Evolutionary conservation across 2,888 invertebrate species (phyloP).

Genomic region (Junonia oenone): DNA sequence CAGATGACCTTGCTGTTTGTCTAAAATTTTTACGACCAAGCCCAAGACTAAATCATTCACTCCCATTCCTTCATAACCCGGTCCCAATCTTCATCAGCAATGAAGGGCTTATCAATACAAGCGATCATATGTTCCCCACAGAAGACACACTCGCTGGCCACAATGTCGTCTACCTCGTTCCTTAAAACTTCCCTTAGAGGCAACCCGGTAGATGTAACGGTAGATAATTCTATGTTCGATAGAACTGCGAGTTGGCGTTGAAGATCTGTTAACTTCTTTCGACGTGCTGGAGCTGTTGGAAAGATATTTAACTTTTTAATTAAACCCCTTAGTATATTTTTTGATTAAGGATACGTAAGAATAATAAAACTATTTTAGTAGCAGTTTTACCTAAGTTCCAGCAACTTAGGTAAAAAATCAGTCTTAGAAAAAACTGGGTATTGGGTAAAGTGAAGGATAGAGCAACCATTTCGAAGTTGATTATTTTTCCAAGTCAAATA

Average conservation of each 20-base stretch:
- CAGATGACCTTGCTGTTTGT: no score
- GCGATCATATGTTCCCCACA: constrained; percentile 96
- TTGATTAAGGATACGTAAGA: no score
- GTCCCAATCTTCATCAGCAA: constrained; percentile 90
- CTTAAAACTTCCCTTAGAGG: constrained; percentile 83
- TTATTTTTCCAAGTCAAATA: no score
- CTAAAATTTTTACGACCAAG: no score
- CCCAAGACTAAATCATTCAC: constrained; percentile 58
- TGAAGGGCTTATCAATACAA: constrained; percentile 93
- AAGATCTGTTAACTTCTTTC: constrained; percentile 82
- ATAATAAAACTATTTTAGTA: no score
- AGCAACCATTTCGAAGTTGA: no score
- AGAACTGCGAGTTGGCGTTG: constrained; percentile 81
- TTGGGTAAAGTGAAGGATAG: no score
- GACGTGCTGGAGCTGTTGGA: constrained; percentile 71
- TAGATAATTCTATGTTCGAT: constrained; percentile 68
- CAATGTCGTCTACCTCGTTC: constrained; percentile 91
- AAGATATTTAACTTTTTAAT: not conserved
- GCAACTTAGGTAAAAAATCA: no score
- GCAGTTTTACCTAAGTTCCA: no score
- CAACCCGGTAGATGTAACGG: constrained; percentile 60
- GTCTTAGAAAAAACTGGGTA: no score
- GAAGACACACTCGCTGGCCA: constrained; percentile 94
- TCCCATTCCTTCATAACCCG: constrained; percentile 92
- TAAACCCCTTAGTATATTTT: no score